phyloP scores from a whole-genome alignment of 2,113 vertebrate species.

The Cyprinus carpio region DNA sequence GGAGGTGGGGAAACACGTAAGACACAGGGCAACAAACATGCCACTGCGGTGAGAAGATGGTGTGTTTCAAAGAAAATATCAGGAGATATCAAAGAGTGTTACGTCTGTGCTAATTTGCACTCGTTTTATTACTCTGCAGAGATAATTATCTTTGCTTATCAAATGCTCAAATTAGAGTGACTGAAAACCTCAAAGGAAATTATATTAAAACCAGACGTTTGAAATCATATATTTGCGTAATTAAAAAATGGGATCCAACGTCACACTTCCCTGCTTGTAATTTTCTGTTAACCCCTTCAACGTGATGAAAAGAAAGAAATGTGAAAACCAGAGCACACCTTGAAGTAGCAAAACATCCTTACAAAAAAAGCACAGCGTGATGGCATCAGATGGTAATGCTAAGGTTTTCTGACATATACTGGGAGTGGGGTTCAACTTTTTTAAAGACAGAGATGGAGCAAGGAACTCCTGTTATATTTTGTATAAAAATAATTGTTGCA shows the following conservation, averaged over 20 bases:
- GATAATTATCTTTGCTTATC: slow-evolving; percentile 24
- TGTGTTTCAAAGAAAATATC: neutral
- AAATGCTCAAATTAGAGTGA: slow-evolving; percentile 34
- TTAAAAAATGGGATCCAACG: slow-evolving; percentile 32
- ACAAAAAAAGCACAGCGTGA: neutral
- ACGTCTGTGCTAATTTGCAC: slow-evolving; percentile 10
- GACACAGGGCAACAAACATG: slow-evolving; percentile 28
- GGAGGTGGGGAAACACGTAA: neutral
- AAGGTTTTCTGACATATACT: too few relatives aligned
- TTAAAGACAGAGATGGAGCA: neutral
- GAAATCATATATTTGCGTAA: slow-evolving; percentile 45
- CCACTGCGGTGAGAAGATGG: neutral
- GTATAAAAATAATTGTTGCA: neutral
- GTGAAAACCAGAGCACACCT: neutral
- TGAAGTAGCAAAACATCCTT: neutral
- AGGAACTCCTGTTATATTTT: neutral
- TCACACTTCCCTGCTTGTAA: slow-evolving; percentile 6
- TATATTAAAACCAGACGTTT: slow-evolving; percentile 35
- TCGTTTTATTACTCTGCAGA: slow-evolving; percentile 15
- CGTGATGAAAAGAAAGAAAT: neutral
- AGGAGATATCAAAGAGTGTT: neutral
- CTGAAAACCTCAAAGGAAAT: slow-evolving; percentile 33
- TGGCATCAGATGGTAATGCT: neutral
- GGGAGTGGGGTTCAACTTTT: neutral
- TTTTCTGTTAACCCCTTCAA: slow-evolving; percentile 20